Evolutionary conservation across 2,888 invertebrate species (phyloP), one percentile per base, ranked within the genome.

Genomic region (Nemotelus nigrinus): DNA sequence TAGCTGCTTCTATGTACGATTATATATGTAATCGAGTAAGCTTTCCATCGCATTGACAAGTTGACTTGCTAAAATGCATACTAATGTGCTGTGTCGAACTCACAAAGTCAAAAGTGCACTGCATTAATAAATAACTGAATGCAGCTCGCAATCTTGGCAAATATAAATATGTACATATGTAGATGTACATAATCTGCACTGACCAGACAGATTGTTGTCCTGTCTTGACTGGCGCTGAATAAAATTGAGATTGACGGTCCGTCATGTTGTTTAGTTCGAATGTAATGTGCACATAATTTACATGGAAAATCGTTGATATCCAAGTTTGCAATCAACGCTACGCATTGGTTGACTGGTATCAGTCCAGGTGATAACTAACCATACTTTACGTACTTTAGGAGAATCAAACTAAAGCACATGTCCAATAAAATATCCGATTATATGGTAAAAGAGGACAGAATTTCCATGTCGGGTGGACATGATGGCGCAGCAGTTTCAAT

Each of bases 341-440:
- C 48, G 63, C 57, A 58, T 72, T 72, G 57, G 44, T 43, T 43
- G 63, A 43, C 63, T 63, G 63, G 57, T 48, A 72, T 41, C 57
- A 44, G 47, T 25, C 2, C 67, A 67, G 67, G 67, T 67, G 67
- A 50, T 67, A 67, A 67, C 8, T 45, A n/a, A 39, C 57, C 72
- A 72, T 72, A 58, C 45, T 72, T 72, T 72, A 72, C 47, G 39
- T 58, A 47, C 57, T 72, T 72, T 72, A 43, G 7, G 58, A 57
- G 47, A 58, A 71, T 7, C 58, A 58, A 72, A 72, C 58, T 72
- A 25, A 72, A n/a, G 58, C 72, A 72, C 72, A 58, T 72, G 72
- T 72, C 72, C 55, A 72, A 72, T 72, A 72, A 72, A 72, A 43
- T 72, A 45, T n/a, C 25, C 7, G 45, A 45, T 58, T 72, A 72